A percentile compares a stretch with the other conserved stretches of the same genome.
These are phyloP conservation scores for Beris morrisii DNA, from an alignment of 2,888 invertebrate genomes.

Conservation along the genomic window DNA sequence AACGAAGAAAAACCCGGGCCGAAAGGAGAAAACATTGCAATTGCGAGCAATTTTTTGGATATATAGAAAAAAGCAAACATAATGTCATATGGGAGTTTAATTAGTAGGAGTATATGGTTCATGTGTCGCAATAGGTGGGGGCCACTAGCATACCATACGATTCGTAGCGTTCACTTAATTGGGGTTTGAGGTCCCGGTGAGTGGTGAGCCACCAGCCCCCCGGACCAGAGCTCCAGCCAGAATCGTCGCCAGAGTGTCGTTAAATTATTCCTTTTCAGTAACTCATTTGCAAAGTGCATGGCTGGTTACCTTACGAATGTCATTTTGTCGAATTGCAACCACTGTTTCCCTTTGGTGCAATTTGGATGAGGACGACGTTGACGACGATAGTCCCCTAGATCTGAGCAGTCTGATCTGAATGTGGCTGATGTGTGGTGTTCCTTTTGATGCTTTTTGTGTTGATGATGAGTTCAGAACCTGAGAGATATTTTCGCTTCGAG, in stretches of 20 bases:
- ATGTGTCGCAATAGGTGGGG: neutral
- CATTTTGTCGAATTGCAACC: constrained; percentile 24
- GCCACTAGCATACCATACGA: neutral
- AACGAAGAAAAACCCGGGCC: too few species aligned
- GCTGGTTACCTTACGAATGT: constrained; percentile 26
- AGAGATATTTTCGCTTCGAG: too few species aligned
- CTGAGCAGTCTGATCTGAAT: too few species aligned
- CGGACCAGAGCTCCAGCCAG: neutral
- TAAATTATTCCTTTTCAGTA: constrained; percentile 33
- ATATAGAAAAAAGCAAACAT: neutral
- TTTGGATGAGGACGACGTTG: constrained; percentile 8
- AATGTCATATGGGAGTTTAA: constrained; percentile 17
- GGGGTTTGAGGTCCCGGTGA: neutral
- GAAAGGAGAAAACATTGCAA: too few species aligned
- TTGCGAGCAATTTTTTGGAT: neutral
- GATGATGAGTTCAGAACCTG: too few species aligned
- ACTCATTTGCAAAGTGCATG: constrained; percentile 31
- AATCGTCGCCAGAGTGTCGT: constrained; percentile 18
- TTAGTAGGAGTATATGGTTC: constrained; percentile 10
- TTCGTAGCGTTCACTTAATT: constrained; percentile 3
- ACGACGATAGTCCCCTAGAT: too few species aligned
- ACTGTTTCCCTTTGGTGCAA: constrained; percentile 21
- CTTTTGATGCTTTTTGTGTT: too few species aligned
- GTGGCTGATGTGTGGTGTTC: too few species aligned
- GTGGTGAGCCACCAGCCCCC: neutral